Evolutionary conservation across 2,888 invertebrate genomes (phyloP).

Genomic region (Parnassius smintheus): DNA sequence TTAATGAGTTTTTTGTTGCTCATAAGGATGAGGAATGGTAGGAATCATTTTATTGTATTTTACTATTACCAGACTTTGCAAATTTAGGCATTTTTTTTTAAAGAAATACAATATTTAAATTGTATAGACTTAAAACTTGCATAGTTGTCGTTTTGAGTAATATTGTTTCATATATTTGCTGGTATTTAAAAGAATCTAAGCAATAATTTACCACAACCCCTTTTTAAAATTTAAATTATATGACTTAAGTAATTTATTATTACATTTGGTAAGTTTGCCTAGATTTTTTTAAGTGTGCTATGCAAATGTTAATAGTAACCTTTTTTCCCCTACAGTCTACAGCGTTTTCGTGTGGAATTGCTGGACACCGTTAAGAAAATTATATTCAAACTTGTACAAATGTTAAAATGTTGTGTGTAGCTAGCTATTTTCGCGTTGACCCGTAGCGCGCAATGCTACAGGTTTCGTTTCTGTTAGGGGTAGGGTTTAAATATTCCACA

Average conservation of each 20-base stretch:
- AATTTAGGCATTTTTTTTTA: slow-evolving; percentile 5
- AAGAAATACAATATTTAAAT: background rate
- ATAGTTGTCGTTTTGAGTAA: slow-evolving; percentile 7
- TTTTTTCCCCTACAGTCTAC: slow-evolving; percentile 82
- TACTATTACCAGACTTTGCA: slow-evolving; percentile 4
- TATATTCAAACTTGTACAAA: slow-evolving; percentile 67
- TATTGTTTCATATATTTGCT: slow-evolving; percentile 54
- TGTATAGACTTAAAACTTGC: background rate
- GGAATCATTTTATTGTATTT: slow-evolving; percentile 52
- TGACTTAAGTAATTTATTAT: background rate
- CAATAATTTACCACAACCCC: slow-evolving; percentile 38
- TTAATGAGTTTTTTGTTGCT: slow-evolving; percentile 98
- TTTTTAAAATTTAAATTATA: slow-evolving; percentile 10
- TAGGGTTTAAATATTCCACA: slow-evolving; percentile 75
- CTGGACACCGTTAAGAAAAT: slow-evolving; percentile 74
- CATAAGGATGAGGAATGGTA: slow-evolving; percentile 99
- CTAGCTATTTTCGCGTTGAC: slow-evolving; percentile 78
- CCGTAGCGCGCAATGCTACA: slow-evolving; percentile 82
- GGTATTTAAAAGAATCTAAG: slow-evolving; percentile 72
- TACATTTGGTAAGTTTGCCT: slow-evolving; percentile 48
- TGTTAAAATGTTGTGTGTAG: slow-evolving; percentile 74
- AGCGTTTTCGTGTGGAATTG: slow-evolving; percentile 74
- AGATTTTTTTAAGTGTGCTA: slow-evolving; percentile 67
- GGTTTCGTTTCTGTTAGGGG: slow-evolving; percentile 78
- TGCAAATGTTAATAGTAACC: slow-evolving; percentile 74